Conservation (phyloP, 2,797 vertebrate species). For the Eleutherodactylus coqui region DNA sequence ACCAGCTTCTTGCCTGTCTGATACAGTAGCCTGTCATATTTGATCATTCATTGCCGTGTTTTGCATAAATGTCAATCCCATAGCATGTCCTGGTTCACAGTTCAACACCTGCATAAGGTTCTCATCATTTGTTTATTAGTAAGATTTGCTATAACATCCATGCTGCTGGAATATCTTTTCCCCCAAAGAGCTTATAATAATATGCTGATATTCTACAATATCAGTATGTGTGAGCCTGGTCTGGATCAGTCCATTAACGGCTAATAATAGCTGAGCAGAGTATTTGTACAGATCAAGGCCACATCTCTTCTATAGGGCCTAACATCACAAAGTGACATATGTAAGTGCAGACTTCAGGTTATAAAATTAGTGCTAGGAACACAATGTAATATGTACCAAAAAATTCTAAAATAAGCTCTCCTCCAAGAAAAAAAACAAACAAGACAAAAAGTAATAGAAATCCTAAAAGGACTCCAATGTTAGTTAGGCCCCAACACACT, state of each 20-base stretch:
- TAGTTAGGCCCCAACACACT: no score
- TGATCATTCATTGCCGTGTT: constrained; percentile 39
- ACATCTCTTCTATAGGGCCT: not conserved
- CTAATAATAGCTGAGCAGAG: not conserved
- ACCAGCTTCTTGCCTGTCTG: constrained; percentile 21
- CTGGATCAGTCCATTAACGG: not conserved
- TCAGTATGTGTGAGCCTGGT: not conserved
- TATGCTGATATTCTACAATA: not conserved
- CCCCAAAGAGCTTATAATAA: not conserved
- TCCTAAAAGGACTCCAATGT: no score
- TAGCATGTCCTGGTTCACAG: not conserved
- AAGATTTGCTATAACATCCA: not conserved
- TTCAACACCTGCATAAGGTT: constrained; percentile 39
- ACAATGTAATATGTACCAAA: no score
- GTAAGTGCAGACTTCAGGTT: no score
- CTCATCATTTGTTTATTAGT: not conserved
- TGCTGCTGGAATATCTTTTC: not conserved
- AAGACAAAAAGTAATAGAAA: no score
- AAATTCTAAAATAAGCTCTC: no score
- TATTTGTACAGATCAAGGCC: not conserved
- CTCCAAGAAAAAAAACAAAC: no score
- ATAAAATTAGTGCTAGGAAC: no score
- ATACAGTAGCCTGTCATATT: constrained; percentile 27
- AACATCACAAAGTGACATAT: not conserved
- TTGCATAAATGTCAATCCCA: constrained; percentile 18